These are phyloP conservation scores for Crotalus helleri DNA, from an alignment of 2,113 vertebrate species.

Conservation along the genomic window DNA sequence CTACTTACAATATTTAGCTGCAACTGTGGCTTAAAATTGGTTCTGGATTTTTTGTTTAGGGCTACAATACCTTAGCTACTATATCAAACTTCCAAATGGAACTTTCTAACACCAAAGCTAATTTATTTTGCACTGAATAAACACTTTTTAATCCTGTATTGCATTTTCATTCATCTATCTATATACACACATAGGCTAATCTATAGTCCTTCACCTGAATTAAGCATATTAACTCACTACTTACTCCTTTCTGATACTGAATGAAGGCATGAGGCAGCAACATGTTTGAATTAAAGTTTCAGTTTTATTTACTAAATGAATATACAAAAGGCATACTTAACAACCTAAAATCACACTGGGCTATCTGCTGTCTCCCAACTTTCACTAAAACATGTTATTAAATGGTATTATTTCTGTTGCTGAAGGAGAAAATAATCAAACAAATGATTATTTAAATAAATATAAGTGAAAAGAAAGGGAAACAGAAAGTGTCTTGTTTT, in stretches of 20 bases:
- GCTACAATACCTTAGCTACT: not conserved
- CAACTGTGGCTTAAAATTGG: not conserved
- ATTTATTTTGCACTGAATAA: not conserved
- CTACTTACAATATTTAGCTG: not conserved
- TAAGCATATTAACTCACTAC: not conserved
- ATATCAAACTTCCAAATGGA: not conserved
- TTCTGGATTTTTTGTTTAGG: not conserved
- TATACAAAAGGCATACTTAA: not conserved
- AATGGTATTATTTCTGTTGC: not conserved
- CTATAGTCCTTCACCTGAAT: not conserved
- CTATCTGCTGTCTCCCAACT: not conserved
- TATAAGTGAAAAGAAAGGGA: not conserved
- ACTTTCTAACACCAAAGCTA: not conserved
- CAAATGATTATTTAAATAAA: not conserved
- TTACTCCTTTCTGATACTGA: not conserved
- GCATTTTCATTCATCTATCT: not conserved
- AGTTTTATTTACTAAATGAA: not conserved
- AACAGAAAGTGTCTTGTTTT: not conserved
- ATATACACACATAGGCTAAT: not conserved
- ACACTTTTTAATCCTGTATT: not conserved
- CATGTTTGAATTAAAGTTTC: not conserved
- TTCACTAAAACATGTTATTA: not conserved
- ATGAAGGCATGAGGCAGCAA: not conserved
- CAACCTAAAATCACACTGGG: not conserved
- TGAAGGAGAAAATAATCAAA: not conserved